Base-by-base conservation (phyloP, 2,113 vertebrate species). In the Anhinga anhinga region DNA sequence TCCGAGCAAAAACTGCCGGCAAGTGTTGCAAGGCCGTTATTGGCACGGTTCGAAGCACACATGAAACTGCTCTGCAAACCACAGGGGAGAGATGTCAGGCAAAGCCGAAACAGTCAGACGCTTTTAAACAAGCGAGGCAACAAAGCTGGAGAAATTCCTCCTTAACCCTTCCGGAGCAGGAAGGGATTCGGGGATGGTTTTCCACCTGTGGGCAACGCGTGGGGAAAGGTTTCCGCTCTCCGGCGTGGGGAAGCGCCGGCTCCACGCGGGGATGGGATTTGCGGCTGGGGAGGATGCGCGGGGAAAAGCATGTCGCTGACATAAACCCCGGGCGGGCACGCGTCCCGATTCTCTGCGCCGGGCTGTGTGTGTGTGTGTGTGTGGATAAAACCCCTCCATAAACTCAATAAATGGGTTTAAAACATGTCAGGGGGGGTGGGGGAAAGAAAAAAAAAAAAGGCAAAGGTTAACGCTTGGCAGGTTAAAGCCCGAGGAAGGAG, bases 261-360 rank as follows among this genome's bases (percentile, higher is more conserved):
- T 71, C 49, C 10, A 5, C 13, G 23, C 2, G 12, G 29, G 61
- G 38, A n/a, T 5, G 18, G 26, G 78, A 45, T 82, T 56, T 25
- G 40, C 0, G 8, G 25, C 47, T 6, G 3, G 50, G 63, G 26
- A 67, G 15, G 78, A n/a, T 11, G 49, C 2, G 6, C 8, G 1
- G 32, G 18, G 15, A 53, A 53, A 67, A 56, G 50, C 3, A 6
- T 61, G 62, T 38, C 7, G 12, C 11, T 0, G n/a, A 21, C 23
- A 50, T 25, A 59, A 59, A 38, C 11, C 10, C 21, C 32, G 1
- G 36, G 21, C 22, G 2, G 27, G 17, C 7, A 11, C 3, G 8
- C 5, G 6, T 8, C 38, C 9, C 0, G 8, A 18, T 44, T n/a
- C 36, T 42, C 30, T 10, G 1, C 5, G 10, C 23, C 0, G 19